Conservation (phyloP, 1,140 invertebrate species). For the Drosophila baimaii region DNA sequence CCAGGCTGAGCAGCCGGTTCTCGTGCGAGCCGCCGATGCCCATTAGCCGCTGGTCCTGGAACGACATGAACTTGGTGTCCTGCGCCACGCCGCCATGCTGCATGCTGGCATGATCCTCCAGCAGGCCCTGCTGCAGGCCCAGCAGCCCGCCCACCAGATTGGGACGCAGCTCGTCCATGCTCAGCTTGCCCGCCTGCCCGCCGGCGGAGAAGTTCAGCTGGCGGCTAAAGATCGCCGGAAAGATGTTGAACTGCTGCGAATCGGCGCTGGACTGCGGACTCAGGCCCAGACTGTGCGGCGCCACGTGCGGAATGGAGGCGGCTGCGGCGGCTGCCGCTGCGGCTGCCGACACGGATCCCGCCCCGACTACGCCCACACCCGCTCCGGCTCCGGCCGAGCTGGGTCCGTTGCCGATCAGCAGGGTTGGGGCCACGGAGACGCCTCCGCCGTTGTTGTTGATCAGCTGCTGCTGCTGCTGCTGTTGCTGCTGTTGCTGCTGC, state of each 20-base stretch:
- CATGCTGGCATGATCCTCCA: slow-evolving; percentile 89
- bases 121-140: slow-evolving; percentile 89
- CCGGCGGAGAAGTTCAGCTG: slow-evolving; percentile 92
- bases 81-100: slow-evolving; percentile 78
- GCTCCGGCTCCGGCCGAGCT: slow-evolving; percentile 83
- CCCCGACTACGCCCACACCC: slow-evolving; percentile 81
- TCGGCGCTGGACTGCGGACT: slow-evolving; percentile 86
- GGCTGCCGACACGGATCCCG: slow-evolving; percentile 74
- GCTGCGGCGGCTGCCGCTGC: slow-evolving; percentile 71
- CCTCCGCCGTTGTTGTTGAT: slow-evolving; percentile 62
- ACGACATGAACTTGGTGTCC: slow-evolving; percentile 85
- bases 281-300: slow-evolving; percentile 85
- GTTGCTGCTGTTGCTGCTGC: slow-evolving; percentile 52
- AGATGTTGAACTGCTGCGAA: slow-evolving; percentile 94
- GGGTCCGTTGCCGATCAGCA: slow-evolving; percentile 72
- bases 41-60: slow-evolving; percentile 85
- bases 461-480: slow-evolving; percentile 49
- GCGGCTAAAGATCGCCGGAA: slow-evolving; percentile 93
- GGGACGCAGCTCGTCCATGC: slow-evolving; percentile 92
- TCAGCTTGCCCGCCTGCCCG: slow-evolving; percentile 85
- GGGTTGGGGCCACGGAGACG: slow-evolving; percentile 51
- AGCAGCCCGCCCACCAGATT: slow-evolving; percentile 91
- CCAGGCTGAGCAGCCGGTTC: slow-evolving; percentile 83
- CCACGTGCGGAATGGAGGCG: slow-evolving; percentile 66
- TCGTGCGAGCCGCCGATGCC: slow-evolving; percentile 84